Percentiles rank a stretch among this genome's conserved stretches.
Conservation (phyloP, 2,888 invertebrate genomes). For the Laspeyria flexula region DNA sequence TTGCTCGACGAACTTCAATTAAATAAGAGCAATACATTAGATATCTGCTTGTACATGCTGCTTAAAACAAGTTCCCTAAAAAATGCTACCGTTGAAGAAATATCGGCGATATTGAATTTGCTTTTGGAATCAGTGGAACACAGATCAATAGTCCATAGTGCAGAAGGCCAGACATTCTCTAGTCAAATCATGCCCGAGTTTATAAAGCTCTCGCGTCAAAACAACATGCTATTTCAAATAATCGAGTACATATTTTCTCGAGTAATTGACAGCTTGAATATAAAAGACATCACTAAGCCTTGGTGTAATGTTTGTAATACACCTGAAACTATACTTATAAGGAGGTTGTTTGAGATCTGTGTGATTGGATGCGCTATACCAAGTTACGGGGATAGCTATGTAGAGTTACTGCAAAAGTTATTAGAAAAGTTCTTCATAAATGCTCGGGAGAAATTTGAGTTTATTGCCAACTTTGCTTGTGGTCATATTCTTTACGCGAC, state of each 20-base stretch:
- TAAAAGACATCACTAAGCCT: constrained; percentile 66
- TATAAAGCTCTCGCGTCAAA: constrained; percentile 64
- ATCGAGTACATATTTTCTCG: constrained; percentile 83
- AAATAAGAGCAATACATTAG: constrained; percentile 62
- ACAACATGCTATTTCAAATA: constrained; percentile 84
- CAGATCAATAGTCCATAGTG: constrained; percentile 62
- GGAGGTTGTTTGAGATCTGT: constrained; percentile 78
- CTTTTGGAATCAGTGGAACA: constrained; percentile 72
- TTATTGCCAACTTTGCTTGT: constrained; percentile 85
- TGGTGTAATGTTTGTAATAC: constrained; percentile 76
- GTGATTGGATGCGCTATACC: constrained; percentile 77
- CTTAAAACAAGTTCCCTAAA: constrained; percentile 76
- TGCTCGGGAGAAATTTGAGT: constrained; percentile 80
- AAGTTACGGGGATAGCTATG: constrained; percentile 68
- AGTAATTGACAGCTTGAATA: constrained; percentile 78
- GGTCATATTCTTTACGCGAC: constrained; percentile 75
- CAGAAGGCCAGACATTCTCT: constrained; percentile 60
- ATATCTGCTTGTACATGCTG: constrained; percentile 73
- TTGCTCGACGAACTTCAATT: constrained; percentile 61
- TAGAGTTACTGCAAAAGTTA: constrained; percentile 72
- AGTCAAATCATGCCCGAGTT: constrained; percentile 63
- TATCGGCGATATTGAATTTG: constrained; percentile 70
- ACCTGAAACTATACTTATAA: constrained; percentile 68
- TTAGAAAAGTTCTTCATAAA: constrained; percentile 74
- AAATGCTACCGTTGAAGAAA: constrained; percentile 64